phyloP scores from a whole-genome alignment of 2,797 vertebrate species.

The Rhynchonycteris naso region DNA sequence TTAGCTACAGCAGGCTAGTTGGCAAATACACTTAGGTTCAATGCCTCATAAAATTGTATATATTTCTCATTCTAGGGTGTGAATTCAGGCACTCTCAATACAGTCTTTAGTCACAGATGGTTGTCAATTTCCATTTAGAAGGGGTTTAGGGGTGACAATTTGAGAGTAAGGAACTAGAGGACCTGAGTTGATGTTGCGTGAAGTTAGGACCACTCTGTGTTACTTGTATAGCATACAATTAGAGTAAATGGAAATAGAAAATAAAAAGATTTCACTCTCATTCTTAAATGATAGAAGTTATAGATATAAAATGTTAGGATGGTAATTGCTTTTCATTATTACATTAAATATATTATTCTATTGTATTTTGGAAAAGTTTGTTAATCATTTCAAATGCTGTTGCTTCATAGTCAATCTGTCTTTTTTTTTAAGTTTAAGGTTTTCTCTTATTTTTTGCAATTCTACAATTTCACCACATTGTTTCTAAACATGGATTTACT shows the following conservation, averaged over 20 bases:
- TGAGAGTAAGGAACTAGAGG: not conserved
- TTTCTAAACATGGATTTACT: not conserved
- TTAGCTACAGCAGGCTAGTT: not conserved
- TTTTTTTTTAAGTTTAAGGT: constrained; percentile 11
- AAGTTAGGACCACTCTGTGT: not conserved
- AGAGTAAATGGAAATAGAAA: constrained; percentile 18
- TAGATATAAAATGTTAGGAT: not conserved
- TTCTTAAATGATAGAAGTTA: constrained; percentile 10
- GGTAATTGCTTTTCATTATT: not conserved
- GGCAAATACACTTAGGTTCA: not conserved
- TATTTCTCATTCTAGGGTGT: not conserved
- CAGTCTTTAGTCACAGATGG: not conserved
- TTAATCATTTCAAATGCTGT: not conserved
- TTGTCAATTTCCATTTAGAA: not conserved
- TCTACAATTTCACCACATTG: not conserved
- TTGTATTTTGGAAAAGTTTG: not conserved
- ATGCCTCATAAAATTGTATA: not conserved
- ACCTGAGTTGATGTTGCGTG: not conserved
- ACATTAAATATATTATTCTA: not conserved
- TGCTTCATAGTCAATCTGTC: not conserved
- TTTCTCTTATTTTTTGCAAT: not conserved
- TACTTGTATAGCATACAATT: not conserved
- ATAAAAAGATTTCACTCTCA: not conserved
- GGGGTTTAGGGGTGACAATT: not conserved
- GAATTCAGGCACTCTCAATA: not conserved